Percentiles rank a stretch among this genome's conserved stretches.
These are phyloP conservation scores for Lasioglossum oenotherae DNA, from an alignment of 2,888 invertebrate genomes.

Conservation along the genomic window DNA sequence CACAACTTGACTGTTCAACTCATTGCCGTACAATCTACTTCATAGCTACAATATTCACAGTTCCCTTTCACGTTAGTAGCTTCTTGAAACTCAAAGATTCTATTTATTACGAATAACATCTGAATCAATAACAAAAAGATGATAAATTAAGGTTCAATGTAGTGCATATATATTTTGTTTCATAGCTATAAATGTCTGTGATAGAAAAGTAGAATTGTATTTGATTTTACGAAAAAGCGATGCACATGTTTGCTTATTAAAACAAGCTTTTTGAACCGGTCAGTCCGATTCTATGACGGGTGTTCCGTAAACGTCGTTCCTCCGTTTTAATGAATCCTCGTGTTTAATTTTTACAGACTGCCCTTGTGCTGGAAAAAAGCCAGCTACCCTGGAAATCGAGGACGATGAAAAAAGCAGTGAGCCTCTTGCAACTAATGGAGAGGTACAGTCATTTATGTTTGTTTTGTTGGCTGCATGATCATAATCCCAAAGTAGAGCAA, in stretches of 20 bases:
- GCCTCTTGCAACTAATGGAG: slow-evolving; percentile 90
- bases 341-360: slow-evolving; percentile 86
- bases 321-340: slow-evolving; percentile 6
- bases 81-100: background rate
- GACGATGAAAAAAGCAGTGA: slow-evolving; percentile 88
- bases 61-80: background rate
- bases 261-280: background rate
- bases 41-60: background rate
- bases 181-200: background rate
- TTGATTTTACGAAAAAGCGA: background rate
- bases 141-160: background rate
- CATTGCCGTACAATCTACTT: background rate
- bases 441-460: slow-evolving; percentile 71
- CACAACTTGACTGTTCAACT: background rate
- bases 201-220: background rate
- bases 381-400: slow-evolving; percentile 87
- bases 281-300: background rate
- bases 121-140: background rate
- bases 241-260: background rate
- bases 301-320: background rate
- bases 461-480: slow-evolving; percentile 30
- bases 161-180: background rate
- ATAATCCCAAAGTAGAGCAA: slow-evolving; percentile 42
- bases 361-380: slow-evolving; percentile 89
- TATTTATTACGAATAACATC: background rate